These are phyloP conservation scores for Gymnoscopelus microlampas DNA, from an alignment of 2,797 vertebrate genomes.

Conservation along the genomic window DNA sequence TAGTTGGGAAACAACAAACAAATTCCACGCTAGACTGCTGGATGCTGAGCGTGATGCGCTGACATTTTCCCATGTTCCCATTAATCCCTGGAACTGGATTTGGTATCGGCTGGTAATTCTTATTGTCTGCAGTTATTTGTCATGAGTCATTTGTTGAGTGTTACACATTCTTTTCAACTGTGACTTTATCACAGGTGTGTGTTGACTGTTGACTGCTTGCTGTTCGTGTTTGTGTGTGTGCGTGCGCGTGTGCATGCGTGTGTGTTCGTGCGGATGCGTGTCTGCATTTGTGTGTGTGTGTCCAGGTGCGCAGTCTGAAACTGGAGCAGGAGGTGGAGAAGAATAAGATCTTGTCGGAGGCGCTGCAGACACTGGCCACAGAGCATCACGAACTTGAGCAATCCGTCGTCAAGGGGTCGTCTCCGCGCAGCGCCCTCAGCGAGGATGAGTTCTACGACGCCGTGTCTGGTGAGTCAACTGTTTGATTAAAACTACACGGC, in stretches of 20 bases:
- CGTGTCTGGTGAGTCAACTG: constrained; percentile 87
- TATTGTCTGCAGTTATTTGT: neutral
- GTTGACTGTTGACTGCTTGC: no score
- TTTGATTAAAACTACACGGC: neutral
- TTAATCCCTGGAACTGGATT: constrained; percentile 15
- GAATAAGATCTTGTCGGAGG: constrained; percentile 96
- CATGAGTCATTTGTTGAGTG: constrained; percentile 10
- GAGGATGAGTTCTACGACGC: constrained; percentile 98
- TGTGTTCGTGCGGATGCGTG: neutral
- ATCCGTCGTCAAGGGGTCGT: constrained; percentile 91
- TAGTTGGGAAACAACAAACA: no score
- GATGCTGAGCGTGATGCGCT: constrained; percentile 1
- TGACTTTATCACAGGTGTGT: no score
- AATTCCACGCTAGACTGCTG: no score
- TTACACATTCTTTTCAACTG: neutral
- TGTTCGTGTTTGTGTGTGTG: constrained; percentile 14
- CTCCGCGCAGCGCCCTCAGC: constrained; percentile 86
- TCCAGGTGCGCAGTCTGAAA: constrained; percentile 92
- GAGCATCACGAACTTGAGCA: constrained; percentile 97
- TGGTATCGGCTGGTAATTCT: neutral
- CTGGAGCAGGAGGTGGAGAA: constrained; percentile 96
- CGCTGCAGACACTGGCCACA: constrained; percentile 92
- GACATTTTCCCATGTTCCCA: constrained; percentile 4
- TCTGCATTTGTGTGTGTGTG: constrained; percentile 19
- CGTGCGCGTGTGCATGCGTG: no score